Conservation (phyloP, 1,140 invertebrate species). For the Caerostris darwini region DNA sequence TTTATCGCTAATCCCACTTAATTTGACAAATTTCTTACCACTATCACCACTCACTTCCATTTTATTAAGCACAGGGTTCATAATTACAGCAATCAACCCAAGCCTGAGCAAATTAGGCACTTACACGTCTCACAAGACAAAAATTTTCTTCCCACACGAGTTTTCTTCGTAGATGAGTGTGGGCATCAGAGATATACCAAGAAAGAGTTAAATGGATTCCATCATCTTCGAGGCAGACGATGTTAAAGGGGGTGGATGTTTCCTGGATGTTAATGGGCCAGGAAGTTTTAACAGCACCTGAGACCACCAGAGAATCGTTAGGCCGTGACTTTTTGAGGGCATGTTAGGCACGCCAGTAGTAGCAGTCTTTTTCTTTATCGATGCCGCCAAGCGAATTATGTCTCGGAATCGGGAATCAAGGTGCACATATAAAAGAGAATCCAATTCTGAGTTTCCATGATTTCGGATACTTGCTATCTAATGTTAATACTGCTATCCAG, state of each 20-base stretch:
- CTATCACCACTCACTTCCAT: slow-evolving; percentile 19
- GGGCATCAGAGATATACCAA: background rate
- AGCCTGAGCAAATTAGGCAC: slow-evolving; percentile 44
- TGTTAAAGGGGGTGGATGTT: slow-evolving; percentile 53
- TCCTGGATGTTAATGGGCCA: slow-evolving; percentile 60
- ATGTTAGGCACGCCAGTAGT: background rate
- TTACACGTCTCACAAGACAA: slow-evolving; percentile 31
- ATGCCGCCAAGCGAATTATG: slow-evolving; percentile 9
- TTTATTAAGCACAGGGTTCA: slow-evolving; percentile 39
- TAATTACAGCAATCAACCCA: slow-evolving; percentile 59
- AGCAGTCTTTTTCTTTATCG: slow-evolving; percentile 17
- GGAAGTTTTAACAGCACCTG: slow-evolving; percentile 57
- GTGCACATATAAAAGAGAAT: background rate
- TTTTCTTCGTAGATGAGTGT: background rate
- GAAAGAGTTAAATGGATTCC: slow-evolving; percentile 48
- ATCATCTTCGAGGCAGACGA: slow-evolving; percentile 24
- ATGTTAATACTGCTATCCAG: too few species aligned
- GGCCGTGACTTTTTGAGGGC: slow-evolving; percentile 63
- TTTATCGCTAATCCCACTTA: slow-evolving; percentile 46
- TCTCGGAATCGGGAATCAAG: background rate
- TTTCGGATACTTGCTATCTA: too few species aligned
- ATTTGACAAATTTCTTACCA: slow-evolving; percentile 46
- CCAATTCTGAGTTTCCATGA: too few species aligned
- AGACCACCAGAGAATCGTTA: slow-evolving; percentile 58
- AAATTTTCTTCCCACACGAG: slow-evolving; percentile 39